Conservation (phyloP, 1,140 invertebrate genomes). For the Philopotamus ludificatus region DNA sequence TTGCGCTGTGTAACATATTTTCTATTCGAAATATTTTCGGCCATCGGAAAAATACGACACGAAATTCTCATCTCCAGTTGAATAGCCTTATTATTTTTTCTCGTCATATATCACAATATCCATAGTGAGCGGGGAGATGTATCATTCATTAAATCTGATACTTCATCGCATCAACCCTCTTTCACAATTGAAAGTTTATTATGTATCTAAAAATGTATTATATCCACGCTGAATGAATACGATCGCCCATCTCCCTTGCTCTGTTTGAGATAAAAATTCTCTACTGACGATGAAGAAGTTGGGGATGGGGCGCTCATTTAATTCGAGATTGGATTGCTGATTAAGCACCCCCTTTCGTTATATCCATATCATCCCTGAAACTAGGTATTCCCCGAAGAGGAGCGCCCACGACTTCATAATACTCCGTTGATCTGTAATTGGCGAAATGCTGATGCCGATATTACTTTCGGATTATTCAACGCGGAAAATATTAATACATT, state of each 20-base stretch:
- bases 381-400: not conserved
- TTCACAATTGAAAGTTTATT: not conserved
- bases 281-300: conserved; percentile 17
- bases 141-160: not conserved
- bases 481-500: no score
- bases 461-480: conserved; percentile 24
- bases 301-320: conserved; percentile 37
- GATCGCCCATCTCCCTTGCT: not conserved
- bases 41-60: no score
- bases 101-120: no score
- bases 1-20: no score
- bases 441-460: conserved; percentile 19
- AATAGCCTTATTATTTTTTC: no score
- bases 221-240: no score
- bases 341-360: conserved; percentile 34
- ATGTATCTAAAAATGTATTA: no score
- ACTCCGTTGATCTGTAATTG: not conserved
- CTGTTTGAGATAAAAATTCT: conserved; percentile 8
- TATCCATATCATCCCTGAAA: not conserved
- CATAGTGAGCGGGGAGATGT: no score
- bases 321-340: conserved; percentile 42
- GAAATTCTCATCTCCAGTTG: no score
- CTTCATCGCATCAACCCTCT: not conserved
- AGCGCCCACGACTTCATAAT: not conserved
- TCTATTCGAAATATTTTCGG: no score